Evolutionary conservation across 2,888 invertebrate species (phyloP), one percentile per base, ranked within the genome.

Genomic region (Dryadula phaetusa): DNA sequence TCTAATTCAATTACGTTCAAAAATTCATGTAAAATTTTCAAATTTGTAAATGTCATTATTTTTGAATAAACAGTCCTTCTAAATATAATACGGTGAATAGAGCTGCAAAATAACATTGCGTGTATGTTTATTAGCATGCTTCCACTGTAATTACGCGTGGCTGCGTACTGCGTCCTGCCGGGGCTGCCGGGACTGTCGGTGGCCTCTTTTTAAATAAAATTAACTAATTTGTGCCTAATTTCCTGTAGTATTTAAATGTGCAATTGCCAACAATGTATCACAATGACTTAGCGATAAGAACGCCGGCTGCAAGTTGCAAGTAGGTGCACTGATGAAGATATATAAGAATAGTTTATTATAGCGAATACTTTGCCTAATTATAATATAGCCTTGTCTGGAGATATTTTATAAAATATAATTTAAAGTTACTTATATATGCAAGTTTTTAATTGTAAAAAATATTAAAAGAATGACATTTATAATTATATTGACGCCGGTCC

Each of bases 101-200:
- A 40, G 3, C 22, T 8, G 20, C 8, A 44, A 3, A 14, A 14
- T 10, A 22, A 4, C 20, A 22, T 40, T n/a, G 54, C 34, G 54
- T 56, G 37, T n/a, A 20, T 37, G 37, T 70, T 62, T 70, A 67
- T 62, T 62, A 52, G 58, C 67, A 62, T 58, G 62, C 54, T 37
- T n/a, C 42, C 54, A 40, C 20, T 18, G 44, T 37, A 62, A 69
- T 62, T 62, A 66, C 56, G n/a, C 22, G 8, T 7, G 47, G 49
- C n/a, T 16, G 25, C 46, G n/a, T 12, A 20, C 8, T 10, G 46
- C 28, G 49, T 49, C 44, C 53, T 37, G 37, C 3, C 37, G 37
- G 12, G 37, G n/a, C n/a, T 14, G 56, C 62, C 53, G 20, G 54
- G 34, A 20, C 12, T 54, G 56, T 62, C 12, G 62, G 56, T 62